Evolutionary conservation across 2,797 vertebrate species (phyloP).

Genomic region (Channallabes apus): DNA sequence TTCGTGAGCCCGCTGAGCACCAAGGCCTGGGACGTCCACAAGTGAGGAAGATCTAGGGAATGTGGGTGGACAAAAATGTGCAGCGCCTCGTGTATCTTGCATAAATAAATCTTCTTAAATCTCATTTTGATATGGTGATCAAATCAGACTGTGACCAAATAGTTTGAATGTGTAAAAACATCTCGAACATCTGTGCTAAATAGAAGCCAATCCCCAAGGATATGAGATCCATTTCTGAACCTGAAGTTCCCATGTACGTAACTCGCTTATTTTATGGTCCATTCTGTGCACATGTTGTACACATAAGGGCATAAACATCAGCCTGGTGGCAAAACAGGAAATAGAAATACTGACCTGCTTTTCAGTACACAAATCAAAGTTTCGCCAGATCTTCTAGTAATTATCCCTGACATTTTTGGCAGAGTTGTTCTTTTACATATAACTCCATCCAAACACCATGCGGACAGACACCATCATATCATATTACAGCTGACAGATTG

Average conservation of each 20-base stretch:
- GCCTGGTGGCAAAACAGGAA: slow-evolving; percentile 6
- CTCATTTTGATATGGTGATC: slow-evolving; percentile 43
- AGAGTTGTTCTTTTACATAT: slow-evolving; percentile 27
- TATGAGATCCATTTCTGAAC: slow-evolving; percentile 26
- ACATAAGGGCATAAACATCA: slow-evolving; percentile 29
- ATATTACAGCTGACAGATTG: slow-evolving; percentile 5
- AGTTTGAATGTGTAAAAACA: slow-evolving; percentile 47
- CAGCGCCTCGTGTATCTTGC: slow-evolving; percentile 31
- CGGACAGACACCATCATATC: neutral
- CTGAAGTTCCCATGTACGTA: slow-evolving; percentile 19
- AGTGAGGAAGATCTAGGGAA: slow-evolving; percentile 20
- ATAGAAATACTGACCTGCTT: slow-evolving; percentile 16
- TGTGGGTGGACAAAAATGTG: slow-evolving; percentile 44
- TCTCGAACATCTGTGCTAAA: slow-evolving; percentile 48
- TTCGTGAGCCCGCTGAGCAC: neutral
- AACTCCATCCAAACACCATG: slow-evolving; percentile 22
- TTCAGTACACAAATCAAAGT: slow-evolving; percentile 30
- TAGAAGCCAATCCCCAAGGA: slow-evolving; percentile 37
- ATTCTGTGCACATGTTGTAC: slow-evolving; percentile 15
- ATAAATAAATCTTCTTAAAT: slow-evolving; percentile 47
- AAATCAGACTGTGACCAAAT: slow-evolving; percentile 37
- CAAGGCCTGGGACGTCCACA: neutral
- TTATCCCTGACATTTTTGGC: slow-evolving; percentile 48
- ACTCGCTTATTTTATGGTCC: slow-evolving; percentile 21
- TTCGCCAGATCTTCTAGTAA: slow-evolving; percentile 41